Percentiles rank a stretch among this genome's conserved stretches.
Evolutionary conservation across 2,888 invertebrate genomes (phyloP).

Genomic region (Elegia similella): DNA sequence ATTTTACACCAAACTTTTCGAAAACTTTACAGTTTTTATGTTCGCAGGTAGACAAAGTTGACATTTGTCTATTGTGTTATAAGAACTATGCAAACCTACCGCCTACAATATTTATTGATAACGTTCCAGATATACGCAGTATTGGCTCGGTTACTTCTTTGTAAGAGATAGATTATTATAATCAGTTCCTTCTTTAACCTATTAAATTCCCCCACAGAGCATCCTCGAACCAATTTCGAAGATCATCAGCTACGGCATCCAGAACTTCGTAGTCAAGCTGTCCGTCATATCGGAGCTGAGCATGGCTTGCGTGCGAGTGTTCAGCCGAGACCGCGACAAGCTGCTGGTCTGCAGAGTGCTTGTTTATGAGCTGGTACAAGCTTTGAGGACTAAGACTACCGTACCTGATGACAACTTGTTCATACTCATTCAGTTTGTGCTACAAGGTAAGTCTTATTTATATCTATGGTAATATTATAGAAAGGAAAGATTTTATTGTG

Average conservation of each 20-base stretch:
- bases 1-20: too few relatives aligned
- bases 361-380: conserved; percentile 96
- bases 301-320: conserved; percentile 93
- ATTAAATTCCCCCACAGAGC: conserved; percentile 74
- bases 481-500: too few relatives aligned
- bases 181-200: too few relatives aligned
- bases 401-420: conserved; percentile 97
- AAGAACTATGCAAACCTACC: too few relatives aligned
- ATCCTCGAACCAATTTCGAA: conserved; percentile 98
- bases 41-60: too few relatives aligned
- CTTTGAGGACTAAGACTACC: conserved; percentile 95
- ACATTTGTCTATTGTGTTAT: too few relatives aligned
- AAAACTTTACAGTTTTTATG: too few relatives aligned
- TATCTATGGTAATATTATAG: background rate
- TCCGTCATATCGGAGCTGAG: conserved; percentile 92
- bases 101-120: too few relatives aligned
- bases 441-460: conserved; percentile 83
- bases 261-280: conserved; percentile 91
- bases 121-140: too few relatives aligned
- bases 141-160: too few relatives aligned
- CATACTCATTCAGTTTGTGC: conserved; percentile 91
- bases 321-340: conserved; percentile 96
- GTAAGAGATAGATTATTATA: too few relatives aligned
- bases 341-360: conserved; percentile 94
- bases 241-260: conserved; percentile 95